Base-by-base conservation (phyloP, 1,140 invertebrate species). In the Trichonephila clavipes region DNA sequence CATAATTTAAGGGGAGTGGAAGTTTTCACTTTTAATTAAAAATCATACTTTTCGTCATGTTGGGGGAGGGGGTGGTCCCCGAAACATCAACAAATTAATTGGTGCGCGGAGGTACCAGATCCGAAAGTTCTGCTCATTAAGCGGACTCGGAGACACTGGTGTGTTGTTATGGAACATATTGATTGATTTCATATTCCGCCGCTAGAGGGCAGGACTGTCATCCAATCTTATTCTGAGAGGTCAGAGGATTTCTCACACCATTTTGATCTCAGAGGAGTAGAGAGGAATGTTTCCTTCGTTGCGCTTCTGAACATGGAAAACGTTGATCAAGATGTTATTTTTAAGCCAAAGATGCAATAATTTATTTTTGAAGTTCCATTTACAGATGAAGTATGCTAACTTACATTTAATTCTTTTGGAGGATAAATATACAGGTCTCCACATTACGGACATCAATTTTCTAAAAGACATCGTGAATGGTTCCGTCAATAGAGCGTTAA, bases 11-110 rank as follows among this genome's bases (percentile, higher is more conserved):
- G 88, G 28, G 58, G 88, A 40, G 88, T 72, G 64, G 24, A 61
- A 81, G 88, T 90, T 90, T 90, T 90, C 88, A 90, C 88, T 90
- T 90, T 90, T 90, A 90, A 90, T 90, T 90, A 90, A 90, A 90
- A 90, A 90, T 90, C 88, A 34, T 82, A 82, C 69, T 81, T 89
- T 89, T 77, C 88, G 51, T 44, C 72, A 19, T 18, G 72, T 83
- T 83, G 8, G 5, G 82, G 82, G 14, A 28, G 40, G 24, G 28
- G 19, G 28, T 34, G 2, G 28, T 24, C 28, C 14, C 72, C 44
- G 88, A 82, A 82, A 51, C 72, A 90, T 90, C 88, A 90, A 82
- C 88, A 90, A 90, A 90, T 90, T 90, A 90, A 90, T 90, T 90
- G 88, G 88, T 14, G 58, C 69, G 88, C 28, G 40, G n/a, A 62